A percentile compares a stretch with the other conserved stretches of the same genome.
Evolutionary conservation across 2,888 invertebrate species (phyloP).

Genomic region (Malthinus flaveolus): DNA sequence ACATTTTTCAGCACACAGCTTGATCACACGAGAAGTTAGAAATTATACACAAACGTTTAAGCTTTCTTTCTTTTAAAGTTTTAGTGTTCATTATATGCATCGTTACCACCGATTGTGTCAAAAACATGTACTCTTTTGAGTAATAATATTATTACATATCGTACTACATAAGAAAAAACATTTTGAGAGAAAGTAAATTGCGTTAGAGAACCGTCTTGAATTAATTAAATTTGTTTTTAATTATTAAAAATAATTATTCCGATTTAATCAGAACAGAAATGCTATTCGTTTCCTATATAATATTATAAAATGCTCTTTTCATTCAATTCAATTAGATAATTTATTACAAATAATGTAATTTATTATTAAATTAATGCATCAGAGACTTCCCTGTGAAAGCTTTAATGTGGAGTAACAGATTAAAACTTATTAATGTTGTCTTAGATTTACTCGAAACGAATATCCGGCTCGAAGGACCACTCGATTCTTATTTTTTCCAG

Average conservation of each 20-base stretch:
- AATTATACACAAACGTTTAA: not conserved
- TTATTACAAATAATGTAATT: too few relatives aligned
- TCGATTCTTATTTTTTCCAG: too few relatives aligned
- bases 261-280: not conserved
- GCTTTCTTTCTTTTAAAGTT: not conserved
- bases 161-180: not conserved
- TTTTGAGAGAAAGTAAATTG: slow-evolving; percentile 2
- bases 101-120: not conserved
- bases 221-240: not conserved
- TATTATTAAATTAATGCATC: too few relatives aligned
- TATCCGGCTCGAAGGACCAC: too few relatives aligned
- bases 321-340: too few relatives aligned
- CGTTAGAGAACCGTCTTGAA: slow-evolving; percentile 1
- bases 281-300: too few relatives aligned
- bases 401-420: too few relatives aligned
- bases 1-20: not conserved
- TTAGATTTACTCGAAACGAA: too few relatives aligned
- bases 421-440: too few relatives aligned
- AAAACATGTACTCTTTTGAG: not conserved
- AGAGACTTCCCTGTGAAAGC: too few relatives aligned
- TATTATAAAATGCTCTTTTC: too few relatives aligned
- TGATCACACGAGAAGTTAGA: not conserved
- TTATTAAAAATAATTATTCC: too few relatives aligned
- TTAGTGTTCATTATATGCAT: not conserved
- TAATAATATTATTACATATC: not conserved